These are phyloP conservation scores for Cinara cedri DNA, from an alignment of 2,888 invertebrate species.

Conservation along the genomic window DNA sequence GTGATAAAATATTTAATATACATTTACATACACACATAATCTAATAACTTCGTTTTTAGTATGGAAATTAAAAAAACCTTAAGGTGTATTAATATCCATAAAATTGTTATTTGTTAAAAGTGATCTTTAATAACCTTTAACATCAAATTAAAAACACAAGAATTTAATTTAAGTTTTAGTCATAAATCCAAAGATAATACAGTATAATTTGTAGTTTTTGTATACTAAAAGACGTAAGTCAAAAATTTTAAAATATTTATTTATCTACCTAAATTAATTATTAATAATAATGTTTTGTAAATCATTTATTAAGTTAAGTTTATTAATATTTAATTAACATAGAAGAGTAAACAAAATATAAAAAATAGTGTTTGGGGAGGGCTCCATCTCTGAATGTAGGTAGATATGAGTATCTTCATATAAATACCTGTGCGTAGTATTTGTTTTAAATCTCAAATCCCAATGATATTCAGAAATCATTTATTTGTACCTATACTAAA, in stretches of 20 bases:
- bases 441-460: neutral
- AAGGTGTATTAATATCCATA: neutral
- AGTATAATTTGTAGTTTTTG: no score
- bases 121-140: slow-evolving; percentile 3
- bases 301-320: neutral
- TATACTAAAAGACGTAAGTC: no score
- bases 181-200: no score
- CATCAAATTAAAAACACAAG: neutral
- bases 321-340: neutral
- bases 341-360: no score
- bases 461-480: neutral
- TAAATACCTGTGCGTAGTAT: neutral
- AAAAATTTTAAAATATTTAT: slow-evolving; percentile 15
- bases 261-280: neutral
- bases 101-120: slow-evolving; percentile 6
- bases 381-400: neutral
- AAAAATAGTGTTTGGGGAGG: neutral
- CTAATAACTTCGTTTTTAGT: neutral
- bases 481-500: neutral
- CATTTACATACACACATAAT: neutral
- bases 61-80: slow-evolving; percentile 4
- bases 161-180: slow-evolving; percentile 5
- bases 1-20: slow-evolving; percentile 1
- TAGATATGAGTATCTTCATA: no score
- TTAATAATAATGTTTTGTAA: neutral